Conservation (phyloP, 2,113 vertebrate species). For the Cyanoramphus novaezelandiae region DNA sequence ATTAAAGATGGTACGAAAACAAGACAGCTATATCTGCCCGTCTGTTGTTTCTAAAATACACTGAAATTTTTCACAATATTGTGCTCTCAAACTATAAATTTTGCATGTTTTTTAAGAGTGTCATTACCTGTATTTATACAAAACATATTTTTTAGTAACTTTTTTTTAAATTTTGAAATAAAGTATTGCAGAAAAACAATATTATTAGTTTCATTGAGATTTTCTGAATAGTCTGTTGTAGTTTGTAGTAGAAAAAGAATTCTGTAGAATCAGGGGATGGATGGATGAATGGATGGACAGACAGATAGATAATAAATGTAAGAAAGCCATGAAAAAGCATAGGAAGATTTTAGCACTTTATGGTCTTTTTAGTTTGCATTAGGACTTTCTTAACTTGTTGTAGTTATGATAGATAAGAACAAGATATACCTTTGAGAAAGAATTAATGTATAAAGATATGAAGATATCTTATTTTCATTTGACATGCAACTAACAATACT, state of each 20-base stretch:
- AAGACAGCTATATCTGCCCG: not conserved
- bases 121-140: not conserved
- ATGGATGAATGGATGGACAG: not conserved
- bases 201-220: not conserved
- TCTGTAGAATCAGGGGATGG: not conserved
- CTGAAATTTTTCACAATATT: not conserved
- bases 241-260: not conserved
- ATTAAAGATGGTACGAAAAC: not conserved
- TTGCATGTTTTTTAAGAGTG: not conserved
- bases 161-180: not conserved
- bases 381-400: not conserved
- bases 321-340: not conserved
- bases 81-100: not conserved
- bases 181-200: not conserved
- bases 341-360: not conserved
- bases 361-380: not conserved
- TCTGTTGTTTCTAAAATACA: not conserved
- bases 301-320: not conserved
- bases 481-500: not conserved
- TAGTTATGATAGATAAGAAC: not conserved
- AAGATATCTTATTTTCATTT: not conserved
- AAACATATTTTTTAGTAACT: not conserved
- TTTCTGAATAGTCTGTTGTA: not conserved
- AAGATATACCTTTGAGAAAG: not conserved
- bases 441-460: not conserved